Evolutionary conservation across 1,140 invertebrate species (phyloP), one percentile per base, ranked within the genome.

Genomic region (Centruroides vittatus): DNA sequence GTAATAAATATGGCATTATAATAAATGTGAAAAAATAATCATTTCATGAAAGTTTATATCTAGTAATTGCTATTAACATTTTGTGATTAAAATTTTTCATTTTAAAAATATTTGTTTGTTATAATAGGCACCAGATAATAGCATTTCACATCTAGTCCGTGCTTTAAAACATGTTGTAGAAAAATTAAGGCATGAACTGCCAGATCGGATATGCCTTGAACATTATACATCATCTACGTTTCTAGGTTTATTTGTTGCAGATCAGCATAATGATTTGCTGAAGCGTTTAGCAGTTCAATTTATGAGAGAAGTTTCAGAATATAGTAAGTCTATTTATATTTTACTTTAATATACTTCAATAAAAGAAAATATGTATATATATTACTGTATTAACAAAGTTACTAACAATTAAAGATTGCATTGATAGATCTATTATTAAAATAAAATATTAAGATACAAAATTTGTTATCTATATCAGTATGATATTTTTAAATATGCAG

Each of bases 221-320:
- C 83, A 84, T 3, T 89, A 90, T 70, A 80, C 86, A 51, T 89
- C 86, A 36, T 82, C 82, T 34, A 91, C 90, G 73, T 91, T 89
- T 71, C 88, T 91, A 82, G 88, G 88, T 0, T 79, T 90, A 13
- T 91, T 91, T 75, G 81, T 91, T 6, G 82, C 82, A 56, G 84
- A 90, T 60, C 78, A 85, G 65, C 82, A 87, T 74, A 83, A 84
- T 0, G 82, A 85, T 63, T 82, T 84, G 71, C 74, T 90, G 23
- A 87, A 86, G 71, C 79, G 80, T 64, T 77, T 90, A 66, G 82
- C 86, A 35, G 75, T 84, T 64, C 80, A 85, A 67, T 89, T 85
- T 76, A 82, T 86, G 8, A 84, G 86, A 73, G 84, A 86, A 78
- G 80, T 88, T 12, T 80, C 82, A 56, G 81, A 82, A 69, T 75